phyloP scores from a whole-genome alignment of 1,140 invertebrate species.

The Acromyrmex echinatior region DNA sequence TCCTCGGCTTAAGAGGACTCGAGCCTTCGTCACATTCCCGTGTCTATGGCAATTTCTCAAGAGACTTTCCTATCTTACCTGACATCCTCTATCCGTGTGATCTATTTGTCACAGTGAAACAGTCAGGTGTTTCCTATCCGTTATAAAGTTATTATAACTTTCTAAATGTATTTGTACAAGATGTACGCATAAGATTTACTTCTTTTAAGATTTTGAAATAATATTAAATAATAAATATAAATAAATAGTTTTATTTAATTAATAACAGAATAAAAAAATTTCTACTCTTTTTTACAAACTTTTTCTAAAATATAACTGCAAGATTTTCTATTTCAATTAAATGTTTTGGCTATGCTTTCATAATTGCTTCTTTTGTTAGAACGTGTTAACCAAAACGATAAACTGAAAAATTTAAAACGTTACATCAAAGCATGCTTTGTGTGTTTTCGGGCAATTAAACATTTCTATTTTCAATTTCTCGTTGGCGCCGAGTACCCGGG shows the following conservation, averaged over 20 bases:
- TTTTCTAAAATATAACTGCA: neutral
- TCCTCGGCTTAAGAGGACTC: slow-evolving; percentile 67
- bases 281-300: neutral
- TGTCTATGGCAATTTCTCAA: slow-evolving; percentile 71
- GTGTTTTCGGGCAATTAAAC: slow-evolving; percentile 85
- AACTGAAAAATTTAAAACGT: slow-evolving; percentile 69
- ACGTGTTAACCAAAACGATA: slow-evolving; percentile 8
- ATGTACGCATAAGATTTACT: neutral
- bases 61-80: slow-evolving; percentile 59
- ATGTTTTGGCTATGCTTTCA: neutral
- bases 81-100: slow-evolving; percentile 62
- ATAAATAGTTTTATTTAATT: neutral
- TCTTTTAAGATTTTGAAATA: neutral
- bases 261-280: neutral
- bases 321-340: neutral
- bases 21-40: slow-evolving; percentile 68
- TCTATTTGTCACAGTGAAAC: slow-evolving; percentile 63
- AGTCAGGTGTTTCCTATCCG: slow-evolving; percentile 30
- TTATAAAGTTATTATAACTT: slow-evolving; percentile 28
- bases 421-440: slow-evolving; percentile 73
- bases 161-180: neutral
- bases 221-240: neutral
- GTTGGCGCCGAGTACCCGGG: slow-evolving; percentile 77
- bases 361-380: neutral
- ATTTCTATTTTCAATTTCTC: slow-evolving; percentile 86